These are phyloP conservation scores for Rhodeus uyekii DNA, from an alignment of 2,797 vertebrate species.

Conservation along the genomic window DNA sequence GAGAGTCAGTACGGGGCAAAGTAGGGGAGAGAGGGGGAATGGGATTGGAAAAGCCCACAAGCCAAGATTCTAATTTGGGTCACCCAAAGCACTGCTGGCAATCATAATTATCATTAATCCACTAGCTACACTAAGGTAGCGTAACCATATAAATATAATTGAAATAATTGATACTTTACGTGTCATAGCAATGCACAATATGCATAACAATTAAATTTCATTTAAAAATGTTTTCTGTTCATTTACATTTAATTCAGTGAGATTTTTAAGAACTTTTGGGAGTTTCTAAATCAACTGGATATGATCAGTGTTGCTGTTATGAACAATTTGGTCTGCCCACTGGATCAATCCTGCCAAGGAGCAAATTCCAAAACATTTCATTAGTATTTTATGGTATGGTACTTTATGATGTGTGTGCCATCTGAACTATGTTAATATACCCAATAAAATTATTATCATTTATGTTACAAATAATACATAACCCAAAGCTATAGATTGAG, in stretches of 20 bases:
- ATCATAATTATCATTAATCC: not conserved
- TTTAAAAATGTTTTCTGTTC: not conserved
- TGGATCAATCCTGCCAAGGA: not conserved
- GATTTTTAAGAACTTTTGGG: not conserved
- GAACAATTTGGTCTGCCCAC: not conserved
- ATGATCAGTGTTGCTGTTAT: not conserved
- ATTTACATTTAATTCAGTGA: not conserved
- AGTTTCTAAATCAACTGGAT: not conserved
- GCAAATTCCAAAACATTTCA: not conserved
- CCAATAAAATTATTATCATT: not conserved
- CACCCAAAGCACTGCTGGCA: not conserved
- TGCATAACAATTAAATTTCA: not conserved
- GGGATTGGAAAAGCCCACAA: not conserved
- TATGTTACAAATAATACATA: not conserved
- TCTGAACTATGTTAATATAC: not conserved
- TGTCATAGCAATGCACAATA: not conserved
- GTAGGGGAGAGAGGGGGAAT: not conserved
- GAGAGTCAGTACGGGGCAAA: not conserved
- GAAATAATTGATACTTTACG: not conserved
- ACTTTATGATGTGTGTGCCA: not conserved
- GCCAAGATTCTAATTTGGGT: not conserved
- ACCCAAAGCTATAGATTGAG: not conserved
- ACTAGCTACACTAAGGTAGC: not conserved
- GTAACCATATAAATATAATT: not conserved
- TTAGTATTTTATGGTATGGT: not conserved